Evolutionary conservation across 2,888 invertebrate species (phyloP), one percentile per base, ranked within the genome.

Genomic region (Drosophila lutescens): DNA sequence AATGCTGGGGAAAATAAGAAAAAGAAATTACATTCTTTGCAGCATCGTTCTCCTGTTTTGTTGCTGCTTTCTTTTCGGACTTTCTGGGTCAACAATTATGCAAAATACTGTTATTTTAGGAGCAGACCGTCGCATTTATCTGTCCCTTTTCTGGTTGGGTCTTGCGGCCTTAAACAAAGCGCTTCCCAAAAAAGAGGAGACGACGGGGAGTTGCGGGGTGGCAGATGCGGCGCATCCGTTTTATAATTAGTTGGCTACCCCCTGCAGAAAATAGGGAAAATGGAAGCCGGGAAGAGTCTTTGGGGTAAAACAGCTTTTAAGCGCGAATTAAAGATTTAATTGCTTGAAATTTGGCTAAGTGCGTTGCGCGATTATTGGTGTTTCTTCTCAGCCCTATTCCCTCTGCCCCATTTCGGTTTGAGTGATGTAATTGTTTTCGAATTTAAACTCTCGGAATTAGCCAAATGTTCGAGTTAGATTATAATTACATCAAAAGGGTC

Each of bases 41-140:
- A 55, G 56, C 49, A 50, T 61, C 43, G 51, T 49, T 36, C 36
- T 38, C 51, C 43, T 53, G 56, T 70, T 51, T 47, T 63, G 62
- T 70, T 66, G 47, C 53, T 63, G 38, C 62, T 70, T 55, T 62
- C 62, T 60, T 70, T 62, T 59, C 59, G 76, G 73, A 80, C 78
- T 86, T 89, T 89, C 88, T 89, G 90, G 89, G 90, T 89, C 89
- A 89, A 88, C 90, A 89, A 86, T 90, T 90, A 89, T 89, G 84
- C 86, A 90, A 89, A 88, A 90, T 90, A 88, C 89, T 79, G 83
- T 77, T 88, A 77, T 83, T 80, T 80, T 86, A 76, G 68, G 70
- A 80, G 72, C 73, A 79, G 83, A 83, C 88, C 76, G 78, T 86
- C 83, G 78, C 88, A 86, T 88, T 85, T 86, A 85, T 89, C 89